Conservation (phyloP, 2,888 invertebrate species). For the Gisinianus flammeolus region DNA sequence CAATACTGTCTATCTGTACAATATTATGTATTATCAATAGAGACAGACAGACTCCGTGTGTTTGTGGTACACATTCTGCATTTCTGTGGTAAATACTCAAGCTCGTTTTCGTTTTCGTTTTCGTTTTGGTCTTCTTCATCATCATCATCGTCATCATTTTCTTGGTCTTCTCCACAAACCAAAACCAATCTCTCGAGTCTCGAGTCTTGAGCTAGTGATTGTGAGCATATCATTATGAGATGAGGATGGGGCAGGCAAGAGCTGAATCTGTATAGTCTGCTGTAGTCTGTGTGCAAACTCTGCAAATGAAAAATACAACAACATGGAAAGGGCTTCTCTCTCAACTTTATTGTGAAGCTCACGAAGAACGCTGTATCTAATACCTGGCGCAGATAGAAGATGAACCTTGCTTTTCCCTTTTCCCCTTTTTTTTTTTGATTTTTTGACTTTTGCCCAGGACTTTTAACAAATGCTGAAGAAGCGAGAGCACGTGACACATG, state of each 20-base stretch:
- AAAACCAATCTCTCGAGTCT: not conserved
- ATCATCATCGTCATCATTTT: not conserved
- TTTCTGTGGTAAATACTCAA: too few relatives aligned
- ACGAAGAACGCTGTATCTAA: constrained; percentile 4
- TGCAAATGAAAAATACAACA: too few relatives aligned
- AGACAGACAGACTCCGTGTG: not conserved
- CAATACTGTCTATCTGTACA: too few relatives aligned
- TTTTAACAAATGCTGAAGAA: too few relatives aligned
- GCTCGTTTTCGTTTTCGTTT: not conserved
- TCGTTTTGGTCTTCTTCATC: not conserved
- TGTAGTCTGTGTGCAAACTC: too few relatives aligned
- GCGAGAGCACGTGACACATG: not conserved
- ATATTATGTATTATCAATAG: not conserved
- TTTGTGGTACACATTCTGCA: too few relatives aligned
- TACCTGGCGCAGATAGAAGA: constrained; percentile 5
- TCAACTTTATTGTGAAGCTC: constrained; percentile 19
- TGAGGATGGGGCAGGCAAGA: not conserved
- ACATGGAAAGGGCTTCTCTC: constrained; percentile 37
- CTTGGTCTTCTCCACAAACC: not conserved
- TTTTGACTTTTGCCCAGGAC: too few relatives aligned
- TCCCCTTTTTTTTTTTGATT: not conserved
- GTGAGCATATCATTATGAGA: not conserved
- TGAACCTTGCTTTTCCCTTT: constrained; percentile 16
- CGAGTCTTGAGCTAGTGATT: not conserved
- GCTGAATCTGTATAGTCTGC: too few relatives aligned